These are phyloP conservation scores for Girardinus metallicus DNA, from an alignment of 2,797 vertebrate genomes.

Conservation along the genomic window DNA sequence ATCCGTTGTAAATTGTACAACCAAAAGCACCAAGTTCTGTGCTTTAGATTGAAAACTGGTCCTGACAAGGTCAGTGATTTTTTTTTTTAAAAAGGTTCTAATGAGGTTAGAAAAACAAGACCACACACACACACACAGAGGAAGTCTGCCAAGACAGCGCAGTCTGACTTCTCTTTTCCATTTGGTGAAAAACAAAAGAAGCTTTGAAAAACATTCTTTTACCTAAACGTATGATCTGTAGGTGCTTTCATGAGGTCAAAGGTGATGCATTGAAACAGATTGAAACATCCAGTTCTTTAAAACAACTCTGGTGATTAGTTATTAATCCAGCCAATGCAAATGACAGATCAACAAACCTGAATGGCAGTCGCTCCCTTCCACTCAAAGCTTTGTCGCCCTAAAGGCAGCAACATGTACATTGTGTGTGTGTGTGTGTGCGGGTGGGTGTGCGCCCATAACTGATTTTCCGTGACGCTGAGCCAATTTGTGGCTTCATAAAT, in stretches of 20 bases:
- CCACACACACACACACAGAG: not conserved
- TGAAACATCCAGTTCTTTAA: not conserved
- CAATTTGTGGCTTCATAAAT: constrained; percentile 38
- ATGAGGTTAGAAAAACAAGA: constrained; percentile 3
- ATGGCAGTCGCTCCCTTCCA: not conserved
- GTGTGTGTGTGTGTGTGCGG: not conserved
- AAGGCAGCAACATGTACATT: constrained; percentile 6
- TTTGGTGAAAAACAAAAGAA: constrained; percentile 19
- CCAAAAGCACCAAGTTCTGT: not conserved
- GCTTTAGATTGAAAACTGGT: not conserved
- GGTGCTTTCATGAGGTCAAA: not conserved
- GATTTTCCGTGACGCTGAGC: constrained; percentile 42
- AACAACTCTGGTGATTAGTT: not conserved
- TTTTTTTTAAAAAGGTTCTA: not conserved
- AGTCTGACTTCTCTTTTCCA: not conserved
- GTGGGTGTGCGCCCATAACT: not conserved
- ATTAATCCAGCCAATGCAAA: not conserved
- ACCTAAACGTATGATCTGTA: not conserved
- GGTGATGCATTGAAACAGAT: not conserved
- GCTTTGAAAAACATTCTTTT: not conserved
- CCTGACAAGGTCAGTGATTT: constrained; percentile 1
- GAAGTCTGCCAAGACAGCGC: not conserved
- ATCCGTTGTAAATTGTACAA: not conserved
- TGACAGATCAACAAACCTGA: not conserved
- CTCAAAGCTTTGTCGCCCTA: constrained; percentile 5